Conservation (phyloP, 2,113 vertebrate genomes). For the Paedocypris sp. region DNA sequence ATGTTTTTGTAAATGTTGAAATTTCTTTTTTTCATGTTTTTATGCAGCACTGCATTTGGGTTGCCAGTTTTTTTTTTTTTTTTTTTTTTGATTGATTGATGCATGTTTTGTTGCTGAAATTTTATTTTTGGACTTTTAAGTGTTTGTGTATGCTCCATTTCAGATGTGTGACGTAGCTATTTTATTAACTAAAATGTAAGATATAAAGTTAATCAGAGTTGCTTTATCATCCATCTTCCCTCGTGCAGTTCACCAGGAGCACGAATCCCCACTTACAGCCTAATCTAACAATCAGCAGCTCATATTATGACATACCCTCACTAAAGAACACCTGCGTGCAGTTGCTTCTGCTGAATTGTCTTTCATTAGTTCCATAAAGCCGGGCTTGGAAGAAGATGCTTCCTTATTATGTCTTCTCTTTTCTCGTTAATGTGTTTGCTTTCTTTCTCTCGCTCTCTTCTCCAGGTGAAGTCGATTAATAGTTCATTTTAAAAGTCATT, state of each 20-base stretch:
- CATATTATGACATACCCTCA: conserved; percentile 31
- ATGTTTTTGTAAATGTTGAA: no score
- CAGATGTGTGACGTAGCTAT: no score
- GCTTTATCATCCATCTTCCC: conserved; percentile 7
- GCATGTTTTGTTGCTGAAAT: no score
- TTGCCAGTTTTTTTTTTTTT: no score
- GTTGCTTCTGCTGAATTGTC: conserved; percentile 17
- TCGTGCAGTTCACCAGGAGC: conserved; percentile 8
- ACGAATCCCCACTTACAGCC: conserved; percentile 17
- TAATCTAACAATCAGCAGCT: conserved; percentile 28
- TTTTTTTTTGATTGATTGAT: no score
- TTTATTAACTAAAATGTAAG: no score
- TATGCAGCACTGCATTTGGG: no score
- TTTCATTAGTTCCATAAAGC: conserved; percentile 25
- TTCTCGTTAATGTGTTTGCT: conserved; percentile 14
- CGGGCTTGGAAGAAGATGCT: neutral
- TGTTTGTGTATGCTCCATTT: no score
- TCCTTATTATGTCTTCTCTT: conserved; percentile 5
- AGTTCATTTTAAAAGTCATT: conserved; percentile 30
- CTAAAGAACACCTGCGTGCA: conserved; percentile 25
- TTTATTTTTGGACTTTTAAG: no score
- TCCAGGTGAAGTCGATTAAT: conserved; percentile 39
- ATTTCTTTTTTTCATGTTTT: no score
- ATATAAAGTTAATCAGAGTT: conserved; percentile 8
- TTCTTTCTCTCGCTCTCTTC: neutral